Evolutionary conservation across 2,113 vertebrate species (phyloP).

Genomic region (Boleophthalmus pectinirostris): DNA sequence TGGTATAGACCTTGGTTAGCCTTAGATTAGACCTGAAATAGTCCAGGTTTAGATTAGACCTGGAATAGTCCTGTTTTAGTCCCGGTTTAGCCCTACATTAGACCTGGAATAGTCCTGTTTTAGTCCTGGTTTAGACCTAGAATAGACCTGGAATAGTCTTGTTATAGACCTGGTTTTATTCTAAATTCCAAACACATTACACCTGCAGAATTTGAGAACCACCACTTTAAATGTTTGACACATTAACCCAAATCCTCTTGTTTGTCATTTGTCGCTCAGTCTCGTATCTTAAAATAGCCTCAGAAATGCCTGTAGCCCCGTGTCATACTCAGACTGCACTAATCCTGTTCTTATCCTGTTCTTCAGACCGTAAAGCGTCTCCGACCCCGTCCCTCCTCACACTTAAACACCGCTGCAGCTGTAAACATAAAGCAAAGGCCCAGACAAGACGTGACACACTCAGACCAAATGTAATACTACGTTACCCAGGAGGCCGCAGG

Average conservation of each 20-base stretch:
- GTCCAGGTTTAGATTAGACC: too few species aligned
- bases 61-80: too few species aligned
- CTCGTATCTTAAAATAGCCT: not conserved
- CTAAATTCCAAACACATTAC: not conserved
- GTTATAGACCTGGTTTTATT: not conserved
- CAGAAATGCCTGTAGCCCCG: not conserved
- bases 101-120: too few species aligned
- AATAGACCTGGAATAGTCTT: too few species aligned
- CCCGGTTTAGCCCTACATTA: too few species aligned
- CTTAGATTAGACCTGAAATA: too few species aligned
- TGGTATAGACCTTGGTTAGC: too few species aligned
- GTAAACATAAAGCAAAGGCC: not conserved
- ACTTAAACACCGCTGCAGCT: not conserved
- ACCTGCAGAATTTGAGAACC: not conserved
- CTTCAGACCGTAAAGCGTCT: not conserved
- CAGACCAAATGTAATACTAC: not conserved
- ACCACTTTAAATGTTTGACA: not conserved
- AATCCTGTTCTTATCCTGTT: not conserved
- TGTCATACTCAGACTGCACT: not conserved
- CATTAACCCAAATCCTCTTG: not conserved
- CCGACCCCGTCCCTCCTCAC: not conserved
- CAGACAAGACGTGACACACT: slow-evolving; percentile 8
- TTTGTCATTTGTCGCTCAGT: not conserved
- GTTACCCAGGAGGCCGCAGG: slow-evolving; percentile 3
- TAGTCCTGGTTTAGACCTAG: too few species aligned